Evolutionary conservation across 2,888 invertebrate genomes (phyloP), one percentile per base, ranked within the genome.

Genomic region (Holacanthella duospinosa): DNA sequence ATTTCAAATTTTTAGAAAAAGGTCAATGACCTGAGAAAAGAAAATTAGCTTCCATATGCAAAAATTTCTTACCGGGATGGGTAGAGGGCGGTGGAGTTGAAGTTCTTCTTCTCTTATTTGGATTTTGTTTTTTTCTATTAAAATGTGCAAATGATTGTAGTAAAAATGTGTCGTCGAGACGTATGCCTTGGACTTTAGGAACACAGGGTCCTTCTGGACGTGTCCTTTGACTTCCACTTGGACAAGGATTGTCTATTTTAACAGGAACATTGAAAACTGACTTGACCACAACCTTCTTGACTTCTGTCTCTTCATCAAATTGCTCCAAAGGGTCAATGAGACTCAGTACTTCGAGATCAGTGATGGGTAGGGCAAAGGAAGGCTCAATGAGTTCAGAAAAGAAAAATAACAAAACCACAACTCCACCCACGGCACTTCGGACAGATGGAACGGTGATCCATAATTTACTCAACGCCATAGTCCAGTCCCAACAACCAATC

Each of bases 241-340:
- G 57, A 29, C 57, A 57, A 2, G 29, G 28, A 2, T 29, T 9
- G n/a, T 27, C 29, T 27, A 29, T 29, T 12, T 28, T 21, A 19
- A 57, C 25, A 29, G 57, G 57, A n/a, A 57, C 57, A 29, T 57
- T 57, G 29, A 57, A 57, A 3, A 57, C 57, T 2, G 57, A 57
- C 29, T 57, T 57, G 6, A 57, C 29, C n/a, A 21, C 29, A 6
- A 27, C n/a, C 6, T 29, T 57, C 27, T 29, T 57, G 21, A 29
- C 57, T n/a, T 27, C 55, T 4, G 4, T 27, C 29, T 57, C 57
- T 6, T 29, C 36, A 4, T 57, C 57, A 21, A 29, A 29, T 29
- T 57, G 57, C 24, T 57, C 29, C 28, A 57, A 4, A 6, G 57
- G 57, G 21, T 57, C 57, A 57, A 57, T 57, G 27, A 57, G 57